A percentile compares a stretch with the other conserved stretches of the same genome.
Conservation (phyloP, 2,888 invertebrate species). For the Nasonia oneida region DNA sequence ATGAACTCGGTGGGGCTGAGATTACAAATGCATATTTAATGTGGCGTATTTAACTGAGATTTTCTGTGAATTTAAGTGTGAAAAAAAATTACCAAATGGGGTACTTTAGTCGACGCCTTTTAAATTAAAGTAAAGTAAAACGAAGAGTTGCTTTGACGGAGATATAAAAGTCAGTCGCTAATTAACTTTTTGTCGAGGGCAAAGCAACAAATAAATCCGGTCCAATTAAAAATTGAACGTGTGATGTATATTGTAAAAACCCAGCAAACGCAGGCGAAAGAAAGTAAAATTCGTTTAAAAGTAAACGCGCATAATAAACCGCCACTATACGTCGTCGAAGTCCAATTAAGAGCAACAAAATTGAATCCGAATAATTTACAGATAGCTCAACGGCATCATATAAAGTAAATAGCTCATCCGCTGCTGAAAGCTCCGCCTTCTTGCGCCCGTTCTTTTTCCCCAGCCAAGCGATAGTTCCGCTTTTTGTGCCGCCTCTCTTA, state of each 20-base stretch:
- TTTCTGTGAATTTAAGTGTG: too few species aligned
- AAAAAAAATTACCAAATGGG: too few species aligned
- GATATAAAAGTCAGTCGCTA: too few species aligned
- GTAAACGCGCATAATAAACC: neutral
- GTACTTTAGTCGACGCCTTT: too few species aligned
- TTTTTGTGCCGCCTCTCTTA: slow-evolving; percentile 43
- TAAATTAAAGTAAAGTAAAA: too few species aligned
- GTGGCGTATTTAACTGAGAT: too few species aligned
- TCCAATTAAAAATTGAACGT: neutral
- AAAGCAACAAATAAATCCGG: neutral
- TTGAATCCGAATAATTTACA: neutral
- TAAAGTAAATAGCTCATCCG: slow-evolving; percentile 9
- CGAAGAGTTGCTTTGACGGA: too few species aligned
- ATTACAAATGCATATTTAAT: too few species aligned
- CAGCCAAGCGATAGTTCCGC: neutral
- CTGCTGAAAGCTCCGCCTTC: slow-evolving; percentile 2
- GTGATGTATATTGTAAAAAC: neutral
- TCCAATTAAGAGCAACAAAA: neutral
- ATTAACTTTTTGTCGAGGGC: too few species aligned
- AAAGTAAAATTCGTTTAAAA: neutral
- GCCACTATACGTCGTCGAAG: neutral
- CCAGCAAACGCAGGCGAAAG: neutral
- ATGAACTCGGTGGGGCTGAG: too few species aligned
- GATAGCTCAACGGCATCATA: slow-evolving; percentile 20
- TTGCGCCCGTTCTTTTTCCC: neutral